Percentiles rank a stretch among this genome's conserved stretches.
Conservation (phyloP, 2,797 vertebrate species). For the Coracias cyanogaster region DNA sequence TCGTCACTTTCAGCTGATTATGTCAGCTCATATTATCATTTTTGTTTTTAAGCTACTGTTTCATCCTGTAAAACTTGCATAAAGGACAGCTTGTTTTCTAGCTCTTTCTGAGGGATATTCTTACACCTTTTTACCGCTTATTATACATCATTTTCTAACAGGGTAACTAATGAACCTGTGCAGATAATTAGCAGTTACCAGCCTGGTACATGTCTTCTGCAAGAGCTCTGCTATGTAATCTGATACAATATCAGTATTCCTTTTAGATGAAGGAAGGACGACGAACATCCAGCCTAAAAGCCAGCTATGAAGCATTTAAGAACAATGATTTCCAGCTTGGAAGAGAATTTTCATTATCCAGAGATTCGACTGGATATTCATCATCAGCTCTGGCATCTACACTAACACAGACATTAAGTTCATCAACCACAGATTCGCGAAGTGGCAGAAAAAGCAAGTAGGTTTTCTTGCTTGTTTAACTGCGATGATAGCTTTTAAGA, state of each 20-base stretch:
- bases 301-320: slow-evolving; percentile 98
- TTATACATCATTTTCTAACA: neutral
- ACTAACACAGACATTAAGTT: slow-evolving; percentile 91
- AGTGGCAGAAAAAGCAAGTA: slow-evolving; percentile 98
- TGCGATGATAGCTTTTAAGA: neutral
- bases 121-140: neutral
- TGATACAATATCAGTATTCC: slow-evolving; percentile 48
- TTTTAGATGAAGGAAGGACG: slow-evolving; percentile 98
- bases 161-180: neutral
- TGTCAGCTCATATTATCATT: neutral
- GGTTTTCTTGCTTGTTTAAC: slow-evolving; percentile 51
- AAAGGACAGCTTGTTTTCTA: neutral
- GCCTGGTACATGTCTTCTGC: neutral
- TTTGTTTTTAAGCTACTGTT: neutral
- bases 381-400: slow-evolving; percentile 95
- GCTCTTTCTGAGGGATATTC: neutral
- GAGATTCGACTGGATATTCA: slow-evolving; percentile 87
- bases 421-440: slow-evolving; percentile 87
- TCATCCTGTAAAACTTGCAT: neutral
- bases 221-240: neutral
- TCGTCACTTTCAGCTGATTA: neutral
- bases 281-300: slow-evolving; percentile 96
- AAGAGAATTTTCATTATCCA: slow-evolving; percentile 90
- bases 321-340: slow-evolving; percentile 97
- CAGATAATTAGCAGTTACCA: neutral